Conservation (phyloP, 2,113 vertebrate species). For the Dasypus novemcinctus region DNA sequence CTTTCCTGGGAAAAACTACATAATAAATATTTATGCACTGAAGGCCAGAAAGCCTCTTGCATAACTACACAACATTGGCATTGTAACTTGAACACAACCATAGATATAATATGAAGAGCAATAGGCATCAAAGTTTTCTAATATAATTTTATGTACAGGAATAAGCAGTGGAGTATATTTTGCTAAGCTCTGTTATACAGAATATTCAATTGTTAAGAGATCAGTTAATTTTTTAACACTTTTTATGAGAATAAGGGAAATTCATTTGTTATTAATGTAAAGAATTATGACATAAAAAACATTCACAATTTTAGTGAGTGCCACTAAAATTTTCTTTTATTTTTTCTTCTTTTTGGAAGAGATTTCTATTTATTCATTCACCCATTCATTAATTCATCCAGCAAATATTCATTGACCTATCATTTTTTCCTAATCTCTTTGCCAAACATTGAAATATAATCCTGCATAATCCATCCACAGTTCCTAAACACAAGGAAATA, state of each 20-base stretch:
- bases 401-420: neutral
- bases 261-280: neutral
- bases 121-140: neutral
- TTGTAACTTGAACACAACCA: neutral
- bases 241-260: neutral
- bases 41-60: neutral
- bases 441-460: neutral
- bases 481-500: neutral
- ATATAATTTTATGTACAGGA: neutral
- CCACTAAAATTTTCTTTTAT: neutral
- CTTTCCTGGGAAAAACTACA: neutral
- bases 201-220: neutral
- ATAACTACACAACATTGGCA: neutral
- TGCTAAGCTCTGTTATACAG: neutral
- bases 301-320: neutral
- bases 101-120: neutral
- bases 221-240: neutral
- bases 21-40: neutral
- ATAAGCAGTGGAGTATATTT: neutral
- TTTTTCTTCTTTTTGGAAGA: neutral
- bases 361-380: neutral
- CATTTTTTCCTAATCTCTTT: neutral
- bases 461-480: neutral
- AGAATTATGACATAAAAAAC: neutral
- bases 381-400: neutral